Evolutionary conservation across 2,797 vertebrate genomes (phyloP), one percentile per base, ranked within the genome.

Genomic region (Taeniopygia guttata): DNA sequence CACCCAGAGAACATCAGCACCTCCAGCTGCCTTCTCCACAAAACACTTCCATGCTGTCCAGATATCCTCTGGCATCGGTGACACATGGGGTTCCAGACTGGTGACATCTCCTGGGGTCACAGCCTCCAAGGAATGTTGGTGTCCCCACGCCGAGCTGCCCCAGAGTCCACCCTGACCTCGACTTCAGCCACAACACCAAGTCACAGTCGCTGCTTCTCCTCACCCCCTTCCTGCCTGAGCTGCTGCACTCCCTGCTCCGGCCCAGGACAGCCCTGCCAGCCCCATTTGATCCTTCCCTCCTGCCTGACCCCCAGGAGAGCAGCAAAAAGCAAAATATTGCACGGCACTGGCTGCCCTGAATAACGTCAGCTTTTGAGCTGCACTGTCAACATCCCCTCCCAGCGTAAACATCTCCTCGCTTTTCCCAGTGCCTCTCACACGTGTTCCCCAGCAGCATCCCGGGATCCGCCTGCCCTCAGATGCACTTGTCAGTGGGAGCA

Each of bases 341-440:
- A 38, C 8, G 16, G 93, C 66, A 10, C 74, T 5, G 90, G 45
- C 93, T 45, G 91, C 69, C 64, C 77, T 29, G 67, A 38, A 23
- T 32, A 69, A 45, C 40, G 2, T 62, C 90, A 86, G 21, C 91
- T 38, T 14, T 83, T 8, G 89, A 83, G 66, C 91, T 34, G 93
- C 79, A 9, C 76, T 80, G 94, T 51, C 93, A 74, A 74, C 91
- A 84, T 60, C 90, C 84, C 93, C 90, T 96, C 95, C 95, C 94
- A 91, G 90, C 4, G 32, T 40, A 40, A 95, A 80, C 75, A 93
- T 85, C 18, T 21, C 94, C 89, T 36, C 4, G 94, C 59, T 84
- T 70, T 20, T 42, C 93, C 93, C 93, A 84, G 5, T 4, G 91
- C 89, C 66, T 87, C 89, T 40, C 25, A 0, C 89, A 91, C 84